phyloP scores from a whole-genome alignment of 2,113 vertebrate genomes.

The Dasyurus viverrinus region DNA sequence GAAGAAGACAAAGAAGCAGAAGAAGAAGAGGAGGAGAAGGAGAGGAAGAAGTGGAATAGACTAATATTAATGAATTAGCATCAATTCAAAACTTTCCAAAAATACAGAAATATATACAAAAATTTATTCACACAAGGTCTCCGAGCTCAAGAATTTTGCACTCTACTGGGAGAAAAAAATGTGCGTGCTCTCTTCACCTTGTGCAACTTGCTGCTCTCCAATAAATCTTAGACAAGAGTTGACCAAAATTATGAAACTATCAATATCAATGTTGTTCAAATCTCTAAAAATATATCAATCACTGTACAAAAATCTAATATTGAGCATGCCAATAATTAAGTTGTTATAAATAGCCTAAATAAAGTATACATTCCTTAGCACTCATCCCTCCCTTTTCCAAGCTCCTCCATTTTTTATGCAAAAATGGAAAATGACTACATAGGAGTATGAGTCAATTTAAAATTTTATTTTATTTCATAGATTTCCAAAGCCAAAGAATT shows the following conservation, averaged over 20 bases:
- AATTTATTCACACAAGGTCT: not conserved
- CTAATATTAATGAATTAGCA: not conserved
- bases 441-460: not conserved
- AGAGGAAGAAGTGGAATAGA: not conserved
- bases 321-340: not conserved
- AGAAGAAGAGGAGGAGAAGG: no score
- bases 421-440: not conserved
- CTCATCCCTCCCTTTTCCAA: not conserved
- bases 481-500: not conserved
- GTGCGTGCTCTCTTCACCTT: not conserved
- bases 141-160: not conserved
- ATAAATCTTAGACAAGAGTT: not conserved
- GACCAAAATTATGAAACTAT: not conserved
- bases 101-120: not conserved
- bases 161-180: not conserved
- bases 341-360: not conserved
- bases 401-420: not conserved
- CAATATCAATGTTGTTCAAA: not conserved
- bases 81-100: not conserved
- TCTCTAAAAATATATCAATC: not conserved
- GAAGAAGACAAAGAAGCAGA: no score
- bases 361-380: not conserved
- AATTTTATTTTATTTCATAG: not conserved
- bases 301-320: not conserved
- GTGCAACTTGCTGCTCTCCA: not conserved